Evolutionary conservation across 37 sponge, comb jelly and placozoan genomes (phyloP).

Genomic region (Theonella swinhoei): DNA sequence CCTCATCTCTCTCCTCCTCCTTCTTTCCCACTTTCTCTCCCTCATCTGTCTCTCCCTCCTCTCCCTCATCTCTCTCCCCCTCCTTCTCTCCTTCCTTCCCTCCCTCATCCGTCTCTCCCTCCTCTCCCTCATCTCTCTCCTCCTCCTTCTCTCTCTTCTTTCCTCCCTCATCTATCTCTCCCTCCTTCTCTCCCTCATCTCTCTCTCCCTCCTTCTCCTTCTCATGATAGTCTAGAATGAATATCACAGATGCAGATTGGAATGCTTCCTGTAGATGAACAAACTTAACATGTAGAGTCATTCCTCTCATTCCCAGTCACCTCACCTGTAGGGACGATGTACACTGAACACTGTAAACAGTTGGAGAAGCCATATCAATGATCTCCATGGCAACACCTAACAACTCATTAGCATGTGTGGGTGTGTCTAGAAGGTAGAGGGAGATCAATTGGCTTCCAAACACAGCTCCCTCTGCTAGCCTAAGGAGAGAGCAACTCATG

Average conservation of each 20-base stretch:
- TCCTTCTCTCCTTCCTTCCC: background rate
- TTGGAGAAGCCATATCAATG: constrained; percentile 67
- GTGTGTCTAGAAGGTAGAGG: constrained; percentile 54
- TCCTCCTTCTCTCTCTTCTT: background rate
- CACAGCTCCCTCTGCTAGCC: constrained; percentile 40
- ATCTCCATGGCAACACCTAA: constrained; percentile 77
- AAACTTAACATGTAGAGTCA: too few species aligned
- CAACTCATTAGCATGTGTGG: background rate
- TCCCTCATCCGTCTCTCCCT: background rate
- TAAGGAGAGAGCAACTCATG: too few species aligned
- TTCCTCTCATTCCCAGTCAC: too few species aligned
- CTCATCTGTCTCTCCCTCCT: background rate
- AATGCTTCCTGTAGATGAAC: constrained; percentile 47
- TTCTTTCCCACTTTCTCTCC: background rate
- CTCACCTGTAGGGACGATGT: background rate
- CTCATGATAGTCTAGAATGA: constrained; percentile 51
- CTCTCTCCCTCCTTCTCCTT: background rate
- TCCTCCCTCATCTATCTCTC: background rate
- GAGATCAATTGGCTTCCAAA: constrained; percentile 32
- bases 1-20: too few species aligned
- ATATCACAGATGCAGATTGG: constrained; percentile 24
- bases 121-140: background rate
- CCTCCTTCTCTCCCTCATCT: background rate
- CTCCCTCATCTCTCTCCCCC: background rate
- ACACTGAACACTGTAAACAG: constrained; percentile 14